Percentiles rank a stretch among this genome's conserved stretches.
phyloP scores from a whole-genome alignment of 2,113 vertebrate species.

The Micromys minutus region DNA sequence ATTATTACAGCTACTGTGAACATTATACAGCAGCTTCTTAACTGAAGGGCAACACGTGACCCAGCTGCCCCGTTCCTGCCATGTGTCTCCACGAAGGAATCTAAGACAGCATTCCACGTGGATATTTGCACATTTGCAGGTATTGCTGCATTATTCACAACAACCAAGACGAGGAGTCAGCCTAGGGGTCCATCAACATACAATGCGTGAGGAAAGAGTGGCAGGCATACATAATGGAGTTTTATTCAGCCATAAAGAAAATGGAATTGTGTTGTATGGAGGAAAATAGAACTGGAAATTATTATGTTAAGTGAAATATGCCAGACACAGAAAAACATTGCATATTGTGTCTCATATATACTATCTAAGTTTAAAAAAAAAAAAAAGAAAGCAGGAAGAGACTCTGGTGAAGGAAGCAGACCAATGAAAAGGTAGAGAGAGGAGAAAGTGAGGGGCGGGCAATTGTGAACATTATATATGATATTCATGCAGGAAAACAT shows the following conservation, averaged over 20 bases:
- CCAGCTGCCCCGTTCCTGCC: background rate
- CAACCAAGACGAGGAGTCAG: background rate
- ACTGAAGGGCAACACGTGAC: background rate
- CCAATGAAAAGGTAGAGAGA: no score
- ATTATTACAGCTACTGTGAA: background rate
- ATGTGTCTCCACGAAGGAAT: background rate
- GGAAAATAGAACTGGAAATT: background rate
- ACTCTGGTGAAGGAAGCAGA: background rate
- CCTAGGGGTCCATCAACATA: background rate
- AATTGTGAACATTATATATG: background rate
- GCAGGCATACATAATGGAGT: background rate
- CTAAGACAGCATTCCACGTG: background rate
- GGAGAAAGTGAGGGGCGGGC: background rate
- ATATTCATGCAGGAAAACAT: no score
- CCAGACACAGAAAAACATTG: background rate
- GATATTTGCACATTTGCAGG: background rate
- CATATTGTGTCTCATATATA: background rate
- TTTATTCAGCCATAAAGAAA: constrained; percentile 5
- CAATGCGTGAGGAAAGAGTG: background rate
- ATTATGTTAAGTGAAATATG: background rate
- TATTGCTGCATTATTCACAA: background rate
- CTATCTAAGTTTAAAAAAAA: background rate
- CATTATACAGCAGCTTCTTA: background rate
- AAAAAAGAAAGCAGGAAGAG: background rate
- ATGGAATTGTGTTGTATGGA: background rate